A percentile compares a stretch with the other conserved stretches of the same genome.
phyloP scores from a whole-genome alignment of 2,113 vertebrate species.

The Limnothrissa miodon region DNA sequence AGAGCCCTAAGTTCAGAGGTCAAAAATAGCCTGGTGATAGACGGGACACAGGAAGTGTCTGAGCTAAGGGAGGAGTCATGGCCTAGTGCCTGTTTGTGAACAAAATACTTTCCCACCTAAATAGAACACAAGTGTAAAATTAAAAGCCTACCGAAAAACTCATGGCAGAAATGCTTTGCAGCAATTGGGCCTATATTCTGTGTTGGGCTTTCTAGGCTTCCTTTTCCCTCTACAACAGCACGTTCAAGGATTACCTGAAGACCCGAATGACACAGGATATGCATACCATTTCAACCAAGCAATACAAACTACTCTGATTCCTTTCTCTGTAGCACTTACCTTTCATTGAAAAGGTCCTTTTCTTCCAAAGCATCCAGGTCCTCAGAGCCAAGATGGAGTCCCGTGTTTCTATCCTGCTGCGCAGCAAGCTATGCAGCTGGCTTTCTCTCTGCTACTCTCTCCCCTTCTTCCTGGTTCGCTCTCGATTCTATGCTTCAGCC shows the following conservation, averaged over 20 bases:
- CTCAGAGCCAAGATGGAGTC: conserved; percentile 43
- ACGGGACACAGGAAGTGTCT: background rate
- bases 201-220: background rate
- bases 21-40: background rate
- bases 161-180: background rate
- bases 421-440: conserved; percentile 36
- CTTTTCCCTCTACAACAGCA: background rate
- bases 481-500: background rate
- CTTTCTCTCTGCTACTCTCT: conserved; percentile 29
- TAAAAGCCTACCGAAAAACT: background rate
- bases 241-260: background rate
- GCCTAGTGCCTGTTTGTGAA: background rate
- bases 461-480: background rate
- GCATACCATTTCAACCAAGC: background rate
- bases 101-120: background rate
- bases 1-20: background rate
- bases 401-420: conserved; percentile 35
- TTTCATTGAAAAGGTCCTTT: conserved; percentile 31
- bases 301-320: background rate
- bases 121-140: background rate
- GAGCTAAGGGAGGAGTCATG: background rate
- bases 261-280: background rate
- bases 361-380: conserved; percentile 33
- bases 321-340: conserved; percentile 33
- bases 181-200: background rate